Conservation (phyloP, 2,888 invertebrate genomes). For the Drosophila siamana region DNA sequence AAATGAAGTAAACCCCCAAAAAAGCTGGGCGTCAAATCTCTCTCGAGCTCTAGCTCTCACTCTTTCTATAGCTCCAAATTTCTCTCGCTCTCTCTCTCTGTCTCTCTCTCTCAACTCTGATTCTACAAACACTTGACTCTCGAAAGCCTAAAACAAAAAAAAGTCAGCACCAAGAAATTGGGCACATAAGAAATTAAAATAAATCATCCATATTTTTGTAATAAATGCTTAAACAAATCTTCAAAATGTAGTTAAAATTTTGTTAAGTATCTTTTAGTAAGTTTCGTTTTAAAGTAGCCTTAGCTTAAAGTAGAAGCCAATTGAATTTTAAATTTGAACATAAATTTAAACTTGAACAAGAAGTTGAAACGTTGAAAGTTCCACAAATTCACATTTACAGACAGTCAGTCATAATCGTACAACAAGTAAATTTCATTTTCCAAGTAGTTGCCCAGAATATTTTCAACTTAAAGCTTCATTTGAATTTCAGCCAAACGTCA, state of each 20-base stretch:
- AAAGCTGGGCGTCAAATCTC: not conserved
- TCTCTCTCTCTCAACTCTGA: not conserved
- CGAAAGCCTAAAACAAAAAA: not conserved
- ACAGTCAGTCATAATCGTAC: slow-evolving; percentile 28
- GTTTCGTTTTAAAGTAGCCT: slow-evolving; percentile 38
- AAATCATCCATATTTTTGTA: not conserved
- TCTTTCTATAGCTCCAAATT: not conserved
- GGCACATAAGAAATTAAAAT: not conserved
- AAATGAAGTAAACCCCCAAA: not conserved
- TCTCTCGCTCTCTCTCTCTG: not conserved
- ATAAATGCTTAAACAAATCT: slow-evolving; percentile 11
- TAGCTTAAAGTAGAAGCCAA: slow-evolving; percentile 21
- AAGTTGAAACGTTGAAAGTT: slow-evolving; percentile 13
- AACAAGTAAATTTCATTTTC: slow-evolving; percentile 1
- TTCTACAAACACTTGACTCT: slow-evolving; percentile 17
- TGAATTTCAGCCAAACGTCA: slow-evolving; percentile 22
- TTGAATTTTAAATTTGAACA: slow-evolving; percentile 10
- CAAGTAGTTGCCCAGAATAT: slow-evolving; percentile 33
- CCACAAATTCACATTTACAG: slow-evolving; percentile 21
- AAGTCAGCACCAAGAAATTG: slow-evolving; percentile 1
- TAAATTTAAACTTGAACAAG: slow-evolving; percentile 9
- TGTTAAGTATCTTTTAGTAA: slow-evolving; percentile 17
- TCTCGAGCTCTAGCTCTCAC: not conserved
- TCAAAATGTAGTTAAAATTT: slow-evolving; percentile 11
- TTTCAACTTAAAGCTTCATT: slow-evolving; percentile 53